These are phyloP conservation scores for Amniataba percoides DNA, from an alignment of 2,797 vertebrate species.

Conservation along the genomic window DNA sequence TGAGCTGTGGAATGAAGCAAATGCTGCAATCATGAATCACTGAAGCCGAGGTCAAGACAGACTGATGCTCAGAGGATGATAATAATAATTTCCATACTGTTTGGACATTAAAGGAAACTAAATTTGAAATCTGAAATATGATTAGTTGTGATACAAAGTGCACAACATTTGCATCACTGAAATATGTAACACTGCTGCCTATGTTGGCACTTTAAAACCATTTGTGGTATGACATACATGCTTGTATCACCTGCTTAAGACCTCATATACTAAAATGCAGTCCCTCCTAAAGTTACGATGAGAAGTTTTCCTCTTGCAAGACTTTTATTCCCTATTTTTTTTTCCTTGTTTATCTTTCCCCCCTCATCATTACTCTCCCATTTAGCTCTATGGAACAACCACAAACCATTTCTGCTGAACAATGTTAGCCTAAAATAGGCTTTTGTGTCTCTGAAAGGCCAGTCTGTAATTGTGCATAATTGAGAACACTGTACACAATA, in stretches of 20 bases:
- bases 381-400: slow-evolving; percentile 74
- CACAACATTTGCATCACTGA: background rate
- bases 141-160: background rate
- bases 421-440: slow-evolving; percentile 75
- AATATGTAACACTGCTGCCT: background rate
- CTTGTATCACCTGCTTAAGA: background rate
- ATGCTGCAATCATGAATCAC: too few relatives aligned
- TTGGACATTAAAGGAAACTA: background rate
- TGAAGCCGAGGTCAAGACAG: too few relatives aligned
- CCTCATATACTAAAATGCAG: background rate
- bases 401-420: slow-evolving; percentile 73
- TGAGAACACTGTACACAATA: slow-evolving; percentile 81
- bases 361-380: slow-evolving; percentile 60
- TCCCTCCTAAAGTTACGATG: slow-evolving; percentile 20
- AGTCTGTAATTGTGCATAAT: slow-evolving; percentile 79
- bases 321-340: slow-evolving; percentile 29
- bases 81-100: background rate
- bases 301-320: slow-evolving; percentile 40
- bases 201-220: background rate
- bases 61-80: too few relatives aligned
- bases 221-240: background rate
- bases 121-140: background rate
- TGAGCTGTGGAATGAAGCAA: too few relatives aligned
- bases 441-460: slow-evolving; percentile 75
- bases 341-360: slow-evolving; percentile 48